Conservation (phyloP, 1,140 invertebrate genomes). For the Propsilocerus akamusi region DNA sequence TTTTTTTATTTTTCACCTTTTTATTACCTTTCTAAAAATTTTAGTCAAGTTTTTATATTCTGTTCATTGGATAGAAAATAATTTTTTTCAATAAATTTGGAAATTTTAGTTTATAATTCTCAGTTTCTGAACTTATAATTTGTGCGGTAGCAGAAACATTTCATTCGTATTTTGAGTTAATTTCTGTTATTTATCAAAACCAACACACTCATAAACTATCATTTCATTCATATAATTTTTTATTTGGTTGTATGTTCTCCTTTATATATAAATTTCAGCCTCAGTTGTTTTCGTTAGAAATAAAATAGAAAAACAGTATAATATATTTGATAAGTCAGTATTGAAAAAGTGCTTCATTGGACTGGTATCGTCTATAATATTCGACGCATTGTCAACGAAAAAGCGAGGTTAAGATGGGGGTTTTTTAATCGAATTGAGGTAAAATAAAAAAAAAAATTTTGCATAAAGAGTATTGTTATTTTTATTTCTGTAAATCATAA, state of each 20-base stretch:
- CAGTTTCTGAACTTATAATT: neutral
- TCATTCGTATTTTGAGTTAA: neutral
- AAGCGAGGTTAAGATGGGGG: no score
- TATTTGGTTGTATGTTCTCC: neutral
- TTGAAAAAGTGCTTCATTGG: constrained; percentile 1
- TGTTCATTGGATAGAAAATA: no score
- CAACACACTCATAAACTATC: neutral
- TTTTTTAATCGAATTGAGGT: no score
- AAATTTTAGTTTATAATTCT: neutral
- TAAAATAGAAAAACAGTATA: constrained; percentile 1
- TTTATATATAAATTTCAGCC: no score
- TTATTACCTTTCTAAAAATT: neutral
- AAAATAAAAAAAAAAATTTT: no score
- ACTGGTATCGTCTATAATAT: constrained; percentile 2
- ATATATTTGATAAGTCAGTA: constrained; percentile 3
- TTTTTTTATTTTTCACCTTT: neutral
- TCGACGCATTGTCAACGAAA: no score
- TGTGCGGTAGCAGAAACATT: neutral
- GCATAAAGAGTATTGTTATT: no score
- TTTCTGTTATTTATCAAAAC: neutral
- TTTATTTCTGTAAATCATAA: no score
- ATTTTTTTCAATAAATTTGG: neutral
- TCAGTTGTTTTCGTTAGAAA: constrained; percentile 2
- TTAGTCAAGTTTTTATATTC: neutral
- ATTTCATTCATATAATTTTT: neutral